phyloP scores from a whole-genome alignment of 2,888 invertebrate genomes.

The Xestia ashworthii region DNA sequence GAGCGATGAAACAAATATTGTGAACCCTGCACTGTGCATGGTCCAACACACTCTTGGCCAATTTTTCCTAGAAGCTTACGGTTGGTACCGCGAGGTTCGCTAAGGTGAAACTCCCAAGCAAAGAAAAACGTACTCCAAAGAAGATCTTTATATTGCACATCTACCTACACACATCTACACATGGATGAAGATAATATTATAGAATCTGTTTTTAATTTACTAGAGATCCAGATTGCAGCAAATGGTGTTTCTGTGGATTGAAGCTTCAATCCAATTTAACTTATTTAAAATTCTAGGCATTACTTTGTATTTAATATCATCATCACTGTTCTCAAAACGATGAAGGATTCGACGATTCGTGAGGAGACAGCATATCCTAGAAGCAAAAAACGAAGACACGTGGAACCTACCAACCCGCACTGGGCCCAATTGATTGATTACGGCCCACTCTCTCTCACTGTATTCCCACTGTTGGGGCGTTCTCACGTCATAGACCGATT shows the following conservation, averaged over 20 bases:
- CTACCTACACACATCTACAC: too few relatives aligned
- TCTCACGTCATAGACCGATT: not conserved
- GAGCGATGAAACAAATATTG: not conserved
- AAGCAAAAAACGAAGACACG: not conserved
- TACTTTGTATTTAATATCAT: not conserved
- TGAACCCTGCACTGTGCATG: not conserved
- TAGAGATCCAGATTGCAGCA: conserved; percentile 6
- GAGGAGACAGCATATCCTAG: not conserved
- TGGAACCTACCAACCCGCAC: not conserved
- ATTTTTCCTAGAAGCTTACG: conserved; percentile 73
- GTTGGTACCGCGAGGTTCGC: conserved; percentile 67
- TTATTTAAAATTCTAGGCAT: not conserved
- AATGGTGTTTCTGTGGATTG: not conserved
- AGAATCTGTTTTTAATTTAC: conserved; percentile 21
- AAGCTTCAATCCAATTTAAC: not conserved
- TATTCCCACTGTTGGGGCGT: not conserved
- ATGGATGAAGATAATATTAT: too few relatives aligned
- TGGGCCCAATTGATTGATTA: not conserved
- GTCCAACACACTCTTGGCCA: conserved; percentile 13
- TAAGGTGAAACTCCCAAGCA: conserved; percentile 73
- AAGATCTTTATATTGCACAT: conserved; percentile 47
- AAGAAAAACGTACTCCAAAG: conserved; percentile 68
- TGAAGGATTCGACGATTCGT: not conserved
- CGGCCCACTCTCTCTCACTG: not conserved
- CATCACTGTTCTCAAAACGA: not conserved